phyloP scores from a whole-genome alignment of 2,888 invertebrate species.

The Eudasyphora cyanicolor region DNA sequence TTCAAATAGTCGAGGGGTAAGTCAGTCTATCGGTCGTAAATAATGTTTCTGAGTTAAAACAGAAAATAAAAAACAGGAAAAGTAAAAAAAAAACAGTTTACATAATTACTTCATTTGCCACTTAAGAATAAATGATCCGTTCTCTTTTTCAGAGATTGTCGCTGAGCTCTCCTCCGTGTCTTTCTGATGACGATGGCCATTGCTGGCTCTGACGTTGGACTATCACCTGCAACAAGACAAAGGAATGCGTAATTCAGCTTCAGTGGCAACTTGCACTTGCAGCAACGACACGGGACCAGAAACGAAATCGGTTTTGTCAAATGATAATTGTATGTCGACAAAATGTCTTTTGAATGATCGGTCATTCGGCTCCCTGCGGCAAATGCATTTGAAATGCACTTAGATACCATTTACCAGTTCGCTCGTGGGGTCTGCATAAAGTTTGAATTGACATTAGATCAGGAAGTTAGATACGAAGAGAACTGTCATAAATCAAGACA shows the following conservation, averaged over 20 bases:
- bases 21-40: conserved; percentile 33
- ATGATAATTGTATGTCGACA: conserved; percentile 48
- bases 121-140: conserved; percentile 42
- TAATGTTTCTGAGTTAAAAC: conserved; percentile 46
- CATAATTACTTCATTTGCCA: conserved; percentile 60
- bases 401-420: not conserved
- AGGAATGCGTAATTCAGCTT: conserved; percentile 43
- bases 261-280: not conserved
- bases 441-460: no score
- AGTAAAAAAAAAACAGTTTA: conserved; percentile 42
- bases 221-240: conserved; percentile 36
- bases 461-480: no score
- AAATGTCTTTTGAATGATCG: conserved; percentile 34
- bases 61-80: no score
- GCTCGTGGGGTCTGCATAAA: not conserved
- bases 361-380: conserved; percentile 31
- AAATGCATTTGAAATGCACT: conserved; percentile 58
- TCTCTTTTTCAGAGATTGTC: conserved; percentile 42
- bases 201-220: not conserved
- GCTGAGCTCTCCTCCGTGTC: not conserved
- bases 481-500: no score
- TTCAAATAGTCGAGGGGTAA: not conserved
- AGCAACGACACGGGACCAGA: conserved; percentile 15
- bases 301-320: conserved; percentile 49
- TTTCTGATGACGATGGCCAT: not conserved